phyloP scores from a whole-genome alignment of 1,140 invertebrate genomes.

The Ostrea denselamellosa region DNA sequence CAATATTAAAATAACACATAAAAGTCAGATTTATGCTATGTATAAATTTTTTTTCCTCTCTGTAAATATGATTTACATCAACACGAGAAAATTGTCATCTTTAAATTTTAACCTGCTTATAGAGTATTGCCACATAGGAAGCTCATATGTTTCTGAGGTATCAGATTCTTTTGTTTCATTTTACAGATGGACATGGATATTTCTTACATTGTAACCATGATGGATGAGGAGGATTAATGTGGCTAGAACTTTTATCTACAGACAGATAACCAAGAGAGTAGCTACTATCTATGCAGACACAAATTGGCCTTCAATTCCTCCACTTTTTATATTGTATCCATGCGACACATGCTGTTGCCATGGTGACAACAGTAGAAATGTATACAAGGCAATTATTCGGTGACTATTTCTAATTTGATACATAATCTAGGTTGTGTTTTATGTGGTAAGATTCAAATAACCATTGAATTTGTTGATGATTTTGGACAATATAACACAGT shows the following conservation, averaged over 20 bases:
- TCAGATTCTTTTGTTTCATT: neutral
- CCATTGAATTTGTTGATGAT: neutral
- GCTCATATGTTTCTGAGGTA: no score
- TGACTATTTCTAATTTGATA: neutral
- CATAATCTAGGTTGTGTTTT: neutral
- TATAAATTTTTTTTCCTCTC: no score
- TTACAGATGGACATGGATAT: neutral
- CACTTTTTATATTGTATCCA: neutral
- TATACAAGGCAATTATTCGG: neutral
- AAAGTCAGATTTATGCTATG: no score
- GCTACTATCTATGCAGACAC: slow-evolving; percentile 32
- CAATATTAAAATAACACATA: no score
- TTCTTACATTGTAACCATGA: neutral
- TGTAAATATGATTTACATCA: no score
- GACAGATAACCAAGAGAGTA: neutral
- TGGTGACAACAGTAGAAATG: neutral
- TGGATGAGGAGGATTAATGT: neutral
- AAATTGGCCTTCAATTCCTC: neutral
- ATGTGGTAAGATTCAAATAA: neutral
- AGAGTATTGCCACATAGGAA: no score
- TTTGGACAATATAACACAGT: neutral
- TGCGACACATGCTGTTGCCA: neutral
- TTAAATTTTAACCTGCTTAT: no score
- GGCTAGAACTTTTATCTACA: neutral
- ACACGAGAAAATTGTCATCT: no score